These are phyloP conservation scores for Tetranychus cinnabarinus DNA, from an alignment of 1,140 invertebrate species.

Conservation along the genomic window DNA sequence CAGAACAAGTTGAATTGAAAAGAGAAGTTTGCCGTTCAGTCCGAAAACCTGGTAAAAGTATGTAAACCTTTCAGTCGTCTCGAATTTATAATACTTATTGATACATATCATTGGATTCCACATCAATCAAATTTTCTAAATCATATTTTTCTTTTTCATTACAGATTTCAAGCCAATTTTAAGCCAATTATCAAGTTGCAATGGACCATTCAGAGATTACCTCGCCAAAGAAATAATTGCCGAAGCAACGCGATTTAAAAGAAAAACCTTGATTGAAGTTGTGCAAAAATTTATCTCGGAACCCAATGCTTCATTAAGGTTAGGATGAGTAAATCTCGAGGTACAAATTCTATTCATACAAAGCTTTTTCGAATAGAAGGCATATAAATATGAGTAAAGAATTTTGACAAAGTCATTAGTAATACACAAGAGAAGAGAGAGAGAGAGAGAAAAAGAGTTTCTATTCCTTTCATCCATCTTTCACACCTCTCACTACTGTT, in stretches of 20 bases:
- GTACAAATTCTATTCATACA: too few species aligned
- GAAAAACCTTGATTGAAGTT: not conserved
- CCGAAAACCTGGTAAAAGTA: not conserved
- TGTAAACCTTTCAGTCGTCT: not conserved
- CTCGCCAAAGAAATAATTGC: not conserved
- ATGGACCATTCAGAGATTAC: not conserved
- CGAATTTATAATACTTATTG: too few species aligned
- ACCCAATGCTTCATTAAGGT: too few species aligned
- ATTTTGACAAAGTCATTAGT: too few species aligned
- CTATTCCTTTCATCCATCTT: too few species aligned
- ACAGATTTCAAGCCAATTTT: not conserved
- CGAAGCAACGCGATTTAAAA: not conserved
- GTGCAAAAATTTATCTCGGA: not conserved
- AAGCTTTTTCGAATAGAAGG: too few species aligned
- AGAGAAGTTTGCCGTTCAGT: not conserved
- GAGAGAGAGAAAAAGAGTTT: too few species aligned
- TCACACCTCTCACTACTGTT: too few species aligned
- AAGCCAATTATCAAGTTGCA: not conserved
- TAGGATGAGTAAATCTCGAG: too few species aligned
- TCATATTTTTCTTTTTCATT: not conserved
- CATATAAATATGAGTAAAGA: too few species aligned
- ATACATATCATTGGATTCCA: too few species aligned
- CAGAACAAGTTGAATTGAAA: not conserved
- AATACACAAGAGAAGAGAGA: too few species aligned
- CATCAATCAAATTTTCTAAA: not conserved